A percentile compares a stretch with the other conserved stretches of the same genome.
Conservation (phyloP, 2,797 vertebrate species). For the Pterois miles region DNA sequence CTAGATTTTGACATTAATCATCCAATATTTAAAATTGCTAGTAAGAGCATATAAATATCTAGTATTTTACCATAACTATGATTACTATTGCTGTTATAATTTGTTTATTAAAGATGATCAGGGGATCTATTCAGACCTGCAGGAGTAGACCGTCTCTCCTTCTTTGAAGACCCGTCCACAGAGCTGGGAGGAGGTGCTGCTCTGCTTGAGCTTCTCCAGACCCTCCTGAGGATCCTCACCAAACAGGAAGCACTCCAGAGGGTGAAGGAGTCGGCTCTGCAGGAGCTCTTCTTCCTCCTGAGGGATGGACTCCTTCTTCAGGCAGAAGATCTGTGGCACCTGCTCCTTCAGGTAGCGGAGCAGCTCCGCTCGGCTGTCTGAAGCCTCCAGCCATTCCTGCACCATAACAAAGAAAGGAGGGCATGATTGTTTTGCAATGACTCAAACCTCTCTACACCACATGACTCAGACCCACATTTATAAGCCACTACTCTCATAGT, state of each 20-base stretch:
- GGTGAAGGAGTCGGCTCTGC: slow-evolving; percentile 85
- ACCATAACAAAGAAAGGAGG: slow-evolving; percentile 33
- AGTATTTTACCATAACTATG: background rate
- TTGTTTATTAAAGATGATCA: slow-evolving; percentile 11
- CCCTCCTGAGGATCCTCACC: slow-evolving; percentile 90
- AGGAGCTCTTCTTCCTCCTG: slow-evolving; percentile 89
- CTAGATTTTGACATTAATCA: background rate
- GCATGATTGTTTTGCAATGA: background rate
- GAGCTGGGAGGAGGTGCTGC: slow-evolving; percentile 87
- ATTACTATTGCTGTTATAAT: background rate
- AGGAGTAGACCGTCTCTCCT: slow-evolving; percentile 98
- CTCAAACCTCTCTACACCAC: background rate
- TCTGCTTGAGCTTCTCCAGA: slow-evolving; percentile 91
- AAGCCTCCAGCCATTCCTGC: slow-evolving; percentile 90
- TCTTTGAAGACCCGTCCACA: slow-evolving; percentile 98
- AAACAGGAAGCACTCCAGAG: slow-evolving; percentile 93
- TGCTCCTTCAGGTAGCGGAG: slow-evolving; percentile 88
- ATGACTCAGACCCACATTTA: slow-evolving; percentile 6
- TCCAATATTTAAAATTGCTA: background rate
- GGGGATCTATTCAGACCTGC: slow-evolving; percentile 87
- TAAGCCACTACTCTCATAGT: background rate
- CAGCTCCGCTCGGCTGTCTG: slow-evolving; percentile 85
- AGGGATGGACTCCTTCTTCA: slow-evolving; percentile 85
- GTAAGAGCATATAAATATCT: background rate
- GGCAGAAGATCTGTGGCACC: slow-evolving; percentile 90